phyloP scores from a whole-genome alignment of 2,797 vertebrate genomes.

The Platalea minor region DNA sequence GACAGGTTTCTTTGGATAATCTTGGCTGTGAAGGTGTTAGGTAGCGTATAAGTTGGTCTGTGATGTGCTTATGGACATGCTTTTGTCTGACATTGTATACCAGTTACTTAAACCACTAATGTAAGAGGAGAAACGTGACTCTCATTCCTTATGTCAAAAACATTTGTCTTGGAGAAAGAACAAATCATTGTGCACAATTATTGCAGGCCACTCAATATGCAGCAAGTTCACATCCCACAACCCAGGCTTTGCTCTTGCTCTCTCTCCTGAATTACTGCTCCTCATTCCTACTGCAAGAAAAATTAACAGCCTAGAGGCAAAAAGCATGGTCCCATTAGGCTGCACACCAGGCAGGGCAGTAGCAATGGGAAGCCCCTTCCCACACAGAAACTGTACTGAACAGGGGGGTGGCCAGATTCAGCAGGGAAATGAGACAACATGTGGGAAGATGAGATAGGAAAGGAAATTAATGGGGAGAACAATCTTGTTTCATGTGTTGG shows the following conservation, averaged over 20 bases:
- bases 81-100: background rate
- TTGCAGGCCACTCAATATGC: background rate
- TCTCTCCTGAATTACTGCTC: background rate
- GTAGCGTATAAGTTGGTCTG: background rate
- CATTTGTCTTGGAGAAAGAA: background rate
- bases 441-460: background rate
- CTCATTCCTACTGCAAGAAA: background rate
- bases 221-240: background rate
- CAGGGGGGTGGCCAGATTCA: background rate
- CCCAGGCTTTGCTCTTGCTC: background rate
- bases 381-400: background rate
- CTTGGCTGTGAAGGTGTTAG: background rate
- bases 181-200: background rate
- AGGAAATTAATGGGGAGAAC: background rate
- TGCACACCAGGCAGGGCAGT: background rate
- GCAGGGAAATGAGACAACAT: background rate
- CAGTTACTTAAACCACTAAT: background rate
- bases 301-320: background rate
- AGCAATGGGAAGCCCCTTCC: background rate
- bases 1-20: background rate
- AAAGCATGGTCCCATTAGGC: fast-evolving
- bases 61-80: background rate
- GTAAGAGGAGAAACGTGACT: background rate
- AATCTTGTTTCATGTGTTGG: background rate
- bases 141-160: background rate